Base-by-base conservation (phyloP, 2,888 invertebrate species). In the Amphipyra berbera region DNA sequence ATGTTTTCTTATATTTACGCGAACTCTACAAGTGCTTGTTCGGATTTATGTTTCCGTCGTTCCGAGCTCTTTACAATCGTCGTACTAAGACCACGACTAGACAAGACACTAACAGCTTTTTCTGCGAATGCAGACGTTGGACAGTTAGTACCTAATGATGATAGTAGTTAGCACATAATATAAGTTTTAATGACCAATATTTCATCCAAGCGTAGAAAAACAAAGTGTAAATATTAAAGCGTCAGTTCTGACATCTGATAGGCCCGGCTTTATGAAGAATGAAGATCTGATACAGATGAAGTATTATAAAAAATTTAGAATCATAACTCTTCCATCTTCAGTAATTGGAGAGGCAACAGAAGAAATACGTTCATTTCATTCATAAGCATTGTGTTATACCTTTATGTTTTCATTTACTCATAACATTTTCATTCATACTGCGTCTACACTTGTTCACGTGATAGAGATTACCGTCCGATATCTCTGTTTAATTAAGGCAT, bases 81-180 rank as follows among this genome's bases (percentile, higher is more conserved):
- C 41, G 50, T 12, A 33, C 50, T 52, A n/a, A 41, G 38, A 45
- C 57, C 42, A 54, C 27, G 50, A 44, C 40, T 53, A 38, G 44
- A 58, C 27, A 54, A 41, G 48, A 56, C 38, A 42, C 45, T 59
- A 59, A 56, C 58, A 61, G 67, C 61, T 72, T 67, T 71, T 71
- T 71, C 72, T 71, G 0, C 47, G 72, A 71, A 71, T 67, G 50
- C 61, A 67, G 61, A 67, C 67, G 14, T 61, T 30, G n/a, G 37
- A 21, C 47, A 41, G 71, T 61, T 66, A 54, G 37, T 52, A 52
- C 55, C 72, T 71, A 72, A 71, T 72, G 67, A 67, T 49, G 67
- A 72, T 67, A 61, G 73, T 71, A 72, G 58, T 71, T 71, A 71
- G 67, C 72, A 72, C 67, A 72, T 71, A 53, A 67, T 71, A 67